These are phyloP conservation scores for Invenusta paracnida DNA, from an alignment of 2,888 invertebrate species.

Conservation along the genomic window DNA sequence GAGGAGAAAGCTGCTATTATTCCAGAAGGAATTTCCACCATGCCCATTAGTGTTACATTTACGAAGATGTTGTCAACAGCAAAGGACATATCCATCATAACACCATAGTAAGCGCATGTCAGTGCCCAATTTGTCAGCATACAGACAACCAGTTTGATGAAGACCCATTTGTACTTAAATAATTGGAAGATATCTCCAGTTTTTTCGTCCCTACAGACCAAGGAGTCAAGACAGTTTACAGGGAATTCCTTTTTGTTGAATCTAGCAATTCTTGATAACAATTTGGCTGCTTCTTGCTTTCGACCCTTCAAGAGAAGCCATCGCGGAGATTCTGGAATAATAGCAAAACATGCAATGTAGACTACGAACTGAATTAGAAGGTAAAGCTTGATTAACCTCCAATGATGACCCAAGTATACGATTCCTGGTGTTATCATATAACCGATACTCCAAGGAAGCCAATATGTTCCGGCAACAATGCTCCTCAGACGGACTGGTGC, in stretches of 20 bases:
- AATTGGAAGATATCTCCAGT: neutral
- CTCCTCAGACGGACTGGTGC: neutral
- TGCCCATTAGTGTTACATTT: neutral
- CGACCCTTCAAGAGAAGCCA: neutral
- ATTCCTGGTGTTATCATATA: neutral
- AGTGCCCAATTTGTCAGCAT: neutral
- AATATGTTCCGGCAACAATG: neutral
- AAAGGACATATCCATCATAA: constrained; percentile 2
- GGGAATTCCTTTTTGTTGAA: neutral
- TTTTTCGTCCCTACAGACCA: neutral
- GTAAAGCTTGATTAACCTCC: neutral
- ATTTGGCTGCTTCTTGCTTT: neutral
- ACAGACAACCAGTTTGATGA: neutral
- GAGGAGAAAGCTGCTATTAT: neutral
- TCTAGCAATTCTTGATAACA: neutral
- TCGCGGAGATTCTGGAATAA: constrained; percentile 1
- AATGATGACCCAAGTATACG: neutral
- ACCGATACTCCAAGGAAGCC: neutral
- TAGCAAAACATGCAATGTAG: neutral
- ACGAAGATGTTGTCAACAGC: neutral
- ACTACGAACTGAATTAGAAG: neutral
- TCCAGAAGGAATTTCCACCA: neutral
- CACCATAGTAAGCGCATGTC: neutral
- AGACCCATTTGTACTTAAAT: neutral
- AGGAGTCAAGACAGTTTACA: neutral